These are phyloP conservation scores for Sarcophilus harrisii DNA, from an alignment of 2,797 vertebrate genomes.

Conservation along the genomic window DNA sequence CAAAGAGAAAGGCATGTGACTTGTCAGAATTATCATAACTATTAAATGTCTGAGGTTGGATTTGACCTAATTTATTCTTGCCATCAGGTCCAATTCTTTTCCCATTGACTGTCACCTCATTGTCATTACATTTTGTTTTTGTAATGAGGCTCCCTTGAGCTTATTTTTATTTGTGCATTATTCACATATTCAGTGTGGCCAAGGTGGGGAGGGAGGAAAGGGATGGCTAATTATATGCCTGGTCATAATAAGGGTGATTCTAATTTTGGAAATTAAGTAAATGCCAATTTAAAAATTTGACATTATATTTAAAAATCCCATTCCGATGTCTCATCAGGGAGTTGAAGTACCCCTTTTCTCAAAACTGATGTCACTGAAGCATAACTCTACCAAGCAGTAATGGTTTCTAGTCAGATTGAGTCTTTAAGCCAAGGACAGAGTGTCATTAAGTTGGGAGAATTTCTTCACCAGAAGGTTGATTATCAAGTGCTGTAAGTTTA, in stretches of 20 bases:
- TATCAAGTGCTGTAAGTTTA: background rate
- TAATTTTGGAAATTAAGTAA: background rate
- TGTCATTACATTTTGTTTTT: background rate
- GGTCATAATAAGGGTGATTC: background rate
- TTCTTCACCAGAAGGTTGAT: background rate
- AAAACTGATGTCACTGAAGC: background rate
- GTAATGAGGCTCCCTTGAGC: background rate
- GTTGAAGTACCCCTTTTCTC: background rate
- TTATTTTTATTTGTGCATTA: background rate
- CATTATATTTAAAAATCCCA: background rate
- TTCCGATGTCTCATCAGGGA: background rate
- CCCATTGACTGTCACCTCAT: background rate
- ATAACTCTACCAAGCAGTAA: background rate
- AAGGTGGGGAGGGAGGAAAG: too few relatives aligned
- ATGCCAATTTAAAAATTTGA: background rate
- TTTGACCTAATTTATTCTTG: background rate
- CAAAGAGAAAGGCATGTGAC: background rate
- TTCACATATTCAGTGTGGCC: background rate
- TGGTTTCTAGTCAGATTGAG: background rate
- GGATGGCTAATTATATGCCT: background rate
- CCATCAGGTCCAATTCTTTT: background rate
- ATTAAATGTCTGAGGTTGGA: background rate
- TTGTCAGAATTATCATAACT: background rate
- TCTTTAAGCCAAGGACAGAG: background rate
- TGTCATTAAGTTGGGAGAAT: background rate